Evolutionary conservation across 2,797 vertebrate species (phyloP).

Genomic region (Pampus argenteus): DNA sequence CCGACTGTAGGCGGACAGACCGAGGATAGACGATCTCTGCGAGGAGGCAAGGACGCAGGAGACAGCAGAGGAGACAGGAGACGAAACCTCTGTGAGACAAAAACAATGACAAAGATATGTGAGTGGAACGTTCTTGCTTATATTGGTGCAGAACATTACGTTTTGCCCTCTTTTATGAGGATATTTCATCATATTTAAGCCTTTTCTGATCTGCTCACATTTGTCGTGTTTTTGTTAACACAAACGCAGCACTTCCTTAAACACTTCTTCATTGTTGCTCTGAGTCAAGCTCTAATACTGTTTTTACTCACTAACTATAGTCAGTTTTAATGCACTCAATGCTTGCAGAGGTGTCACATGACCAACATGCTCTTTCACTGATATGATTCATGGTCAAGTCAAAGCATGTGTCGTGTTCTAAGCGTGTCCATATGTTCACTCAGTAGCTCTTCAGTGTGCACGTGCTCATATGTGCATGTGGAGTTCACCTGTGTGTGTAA

Average conservation of each 20-base stretch:
- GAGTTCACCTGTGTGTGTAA: neutral
- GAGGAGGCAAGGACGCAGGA: slow-evolving; percentile 42
- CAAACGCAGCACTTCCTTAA: neutral
- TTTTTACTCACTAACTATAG: neutral
- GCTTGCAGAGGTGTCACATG: too few relatives aligned
- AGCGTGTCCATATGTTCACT: neutral
- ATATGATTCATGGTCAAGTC: neutral
- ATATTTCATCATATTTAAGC: neutral
- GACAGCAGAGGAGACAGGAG: slow-evolving; percentile 12
- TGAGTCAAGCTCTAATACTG: neutral
- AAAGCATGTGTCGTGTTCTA: neutral
- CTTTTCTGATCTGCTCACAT: too few relatives aligned
- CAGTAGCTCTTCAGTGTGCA: neutral
- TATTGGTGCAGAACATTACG: neutral
- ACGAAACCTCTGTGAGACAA: neutral
- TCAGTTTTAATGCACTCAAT: neutral
- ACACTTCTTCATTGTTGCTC: neutral
- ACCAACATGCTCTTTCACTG: too few relatives aligned
- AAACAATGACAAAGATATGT: neutral
- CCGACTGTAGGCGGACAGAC: neutral
- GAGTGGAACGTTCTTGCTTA: neutral
- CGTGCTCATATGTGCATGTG: neutral
- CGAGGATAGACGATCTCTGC: slow-evolving; percentile 18
- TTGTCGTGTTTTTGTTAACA: neutral
- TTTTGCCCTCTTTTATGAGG: neutral